These are phyloP conservation scores for Cheiracanthium punctorium DNA, from an alignment of 2,888 invertebrate genomes.

Conservation along the genomic window DNA sequence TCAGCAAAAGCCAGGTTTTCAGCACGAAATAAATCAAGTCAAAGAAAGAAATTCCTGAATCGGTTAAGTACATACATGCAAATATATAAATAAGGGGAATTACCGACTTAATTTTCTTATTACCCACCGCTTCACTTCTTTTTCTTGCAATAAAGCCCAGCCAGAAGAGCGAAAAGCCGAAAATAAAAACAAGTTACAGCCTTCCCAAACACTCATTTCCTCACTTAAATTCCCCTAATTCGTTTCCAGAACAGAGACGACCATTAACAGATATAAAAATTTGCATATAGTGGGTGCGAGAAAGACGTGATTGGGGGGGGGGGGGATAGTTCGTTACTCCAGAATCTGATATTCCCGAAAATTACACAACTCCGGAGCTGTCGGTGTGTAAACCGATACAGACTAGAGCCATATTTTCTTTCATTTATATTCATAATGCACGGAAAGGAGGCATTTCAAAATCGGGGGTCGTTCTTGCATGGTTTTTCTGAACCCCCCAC, in stretches of 20 bases:
- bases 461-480: neutral
- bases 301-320: slow-evolving; percentile 54
- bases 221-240: slow-evolving; percentile 49
- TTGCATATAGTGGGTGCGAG: slow-evolving; percentile 49
- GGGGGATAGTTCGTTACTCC: slow-evolving; percentile 56
- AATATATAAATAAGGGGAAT: no score
- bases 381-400: neutral
- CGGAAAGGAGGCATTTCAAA: neutral
- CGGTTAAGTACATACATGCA: no score
- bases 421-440: slow-evolving; percentile 58
- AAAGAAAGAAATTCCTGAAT: no score
- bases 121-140: neutral
- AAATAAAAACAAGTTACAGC: neutral
- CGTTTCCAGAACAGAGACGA: slow-evolving; percentile 34
- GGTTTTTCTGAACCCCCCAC: neutral
- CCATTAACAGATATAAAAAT: slow-evolving; percentile 66
- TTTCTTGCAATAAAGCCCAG: neutral
- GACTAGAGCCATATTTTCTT: slow-evolving; percentile 7
- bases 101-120: neutral
- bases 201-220: slow-evolving; percentile 24
- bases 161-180: neutral
- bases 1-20: no score
- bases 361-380: slow-evolving; percentile 45
- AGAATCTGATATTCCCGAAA: slow-evolving; percentile 58
- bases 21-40: no score